Percentiles rank a stretch among this genome's conserved stretches.
These are phyloP conservation scores for Myrmophylax atrothorax DNA, from an alignment of 2,113 vertebrate species.

Conservation along the genomic window DNA sequence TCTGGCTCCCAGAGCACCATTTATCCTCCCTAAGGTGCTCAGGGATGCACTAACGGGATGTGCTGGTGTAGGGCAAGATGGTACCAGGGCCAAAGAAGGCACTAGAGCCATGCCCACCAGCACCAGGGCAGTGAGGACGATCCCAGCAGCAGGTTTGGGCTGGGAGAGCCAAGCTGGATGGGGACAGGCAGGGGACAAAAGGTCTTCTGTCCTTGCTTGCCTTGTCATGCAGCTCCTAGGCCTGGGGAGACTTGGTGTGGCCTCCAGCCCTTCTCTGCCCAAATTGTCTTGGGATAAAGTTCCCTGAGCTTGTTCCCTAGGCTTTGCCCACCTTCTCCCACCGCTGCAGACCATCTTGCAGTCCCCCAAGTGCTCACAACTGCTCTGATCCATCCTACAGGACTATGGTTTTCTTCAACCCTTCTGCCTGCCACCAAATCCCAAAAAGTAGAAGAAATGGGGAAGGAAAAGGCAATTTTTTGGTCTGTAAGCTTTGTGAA, in stretches of 20 bases:
- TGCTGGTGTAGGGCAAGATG: rapidly evolving
- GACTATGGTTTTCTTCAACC: background rate
- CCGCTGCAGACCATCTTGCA: background rate
- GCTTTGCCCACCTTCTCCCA: background rate
- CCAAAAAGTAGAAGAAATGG: background rate
- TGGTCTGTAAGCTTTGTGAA: background rate
- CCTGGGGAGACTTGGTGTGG: background rate
- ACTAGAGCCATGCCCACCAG: rapidly evolving
- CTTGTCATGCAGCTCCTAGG: background rate
- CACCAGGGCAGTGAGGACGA: rapidly evolving
- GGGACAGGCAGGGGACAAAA: background rate
- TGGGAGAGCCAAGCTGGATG: background rate
- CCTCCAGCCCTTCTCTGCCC: background rate
- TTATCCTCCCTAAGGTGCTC: background rate
- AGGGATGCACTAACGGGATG: background rate
- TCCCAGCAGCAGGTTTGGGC: rapidly evolving
- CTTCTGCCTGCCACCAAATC: background rate
- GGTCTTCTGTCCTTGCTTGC: background rate
- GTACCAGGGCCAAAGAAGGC: background rate
- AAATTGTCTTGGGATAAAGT: background rate
- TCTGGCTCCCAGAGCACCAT: background rate
- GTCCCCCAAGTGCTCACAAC: background rate
- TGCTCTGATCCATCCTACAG: rapidly evolving
- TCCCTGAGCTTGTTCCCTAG: background rate
- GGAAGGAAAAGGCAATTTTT: background rate